These are phyloP conservation scores for Sphaerophoria rueppellii DNA, from an alignment of 2,888 invertebrate genomes.

Conservation along the genomic window DNA sequence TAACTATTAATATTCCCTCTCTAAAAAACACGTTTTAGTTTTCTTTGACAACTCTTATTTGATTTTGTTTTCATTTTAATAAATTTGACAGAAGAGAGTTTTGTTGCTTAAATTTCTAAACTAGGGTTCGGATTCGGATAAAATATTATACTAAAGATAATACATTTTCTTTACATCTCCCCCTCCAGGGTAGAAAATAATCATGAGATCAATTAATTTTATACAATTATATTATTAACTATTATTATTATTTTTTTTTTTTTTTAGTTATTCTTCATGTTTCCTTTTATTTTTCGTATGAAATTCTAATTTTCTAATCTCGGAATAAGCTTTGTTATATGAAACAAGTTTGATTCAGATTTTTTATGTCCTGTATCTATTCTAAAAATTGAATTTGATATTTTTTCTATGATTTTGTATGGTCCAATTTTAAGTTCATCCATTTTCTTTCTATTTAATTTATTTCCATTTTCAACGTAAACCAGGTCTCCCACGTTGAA, in stretches of 20 bases:
- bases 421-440: constrained; percentile 66
- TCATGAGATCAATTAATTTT: no score
- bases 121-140: no score
- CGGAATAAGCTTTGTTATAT: constrained; percentile 23
- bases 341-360: constrained; percentile 7
- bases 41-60: neutral
- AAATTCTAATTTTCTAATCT: no score
- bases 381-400: constrained; percentile 60
- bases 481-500: constrained; percentile 56
- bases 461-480: constrained; percentile 60
- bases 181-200: no score
- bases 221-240: no score
- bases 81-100: no score
- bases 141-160: no score
- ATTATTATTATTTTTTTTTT: no score
- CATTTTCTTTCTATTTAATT: constrained; percentile 64
- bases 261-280: no score
- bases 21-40: neutral
- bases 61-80: neutral
- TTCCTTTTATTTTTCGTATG: no score
- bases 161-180: no score
- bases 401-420: constrained; percentile 49
- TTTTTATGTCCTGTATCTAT: constrained; percentile 36
- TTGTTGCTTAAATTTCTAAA: no score
- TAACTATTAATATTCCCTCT: neutral